These are phyloP conservation scores for Apamea anceps DNA, from an alignment of 2,888 invertebrate genomes.

Conservation along the genomic window DNA sequence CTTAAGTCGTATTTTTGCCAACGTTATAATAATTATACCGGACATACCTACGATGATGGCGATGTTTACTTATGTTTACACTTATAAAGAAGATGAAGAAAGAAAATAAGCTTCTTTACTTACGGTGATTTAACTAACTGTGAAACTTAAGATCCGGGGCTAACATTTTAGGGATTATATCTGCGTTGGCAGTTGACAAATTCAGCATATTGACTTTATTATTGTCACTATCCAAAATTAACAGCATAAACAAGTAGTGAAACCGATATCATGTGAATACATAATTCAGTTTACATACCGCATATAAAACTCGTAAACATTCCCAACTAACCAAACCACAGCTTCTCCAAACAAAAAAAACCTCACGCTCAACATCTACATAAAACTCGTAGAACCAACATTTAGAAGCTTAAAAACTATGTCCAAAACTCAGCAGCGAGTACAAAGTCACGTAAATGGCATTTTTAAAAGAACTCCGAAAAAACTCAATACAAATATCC, in stretches of 20 bases:
- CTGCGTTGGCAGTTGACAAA: neutral
- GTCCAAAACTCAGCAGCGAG: constrained; percentile 29
- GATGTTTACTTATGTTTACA: neutral
- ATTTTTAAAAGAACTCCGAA: constrained; percentile 54
- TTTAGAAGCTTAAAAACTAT: constrained; percentile 53
- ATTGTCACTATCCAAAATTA: neutral
- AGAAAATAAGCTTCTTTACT: neutral
- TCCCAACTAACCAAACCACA: neutral
- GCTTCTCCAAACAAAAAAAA: neutral
- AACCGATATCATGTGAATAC: neutral
- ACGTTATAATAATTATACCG: constrained; percentile 26
- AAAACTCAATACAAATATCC: constrained; percentile 62
- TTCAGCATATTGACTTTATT: neutral
- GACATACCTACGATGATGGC: neutral
- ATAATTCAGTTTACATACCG: neutral
- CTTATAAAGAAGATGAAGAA: neutral
- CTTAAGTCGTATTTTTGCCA: constrained; percentile 47
- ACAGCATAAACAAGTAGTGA: neutral
- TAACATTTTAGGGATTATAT: neutral
- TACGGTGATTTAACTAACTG: too few relatives aligned
- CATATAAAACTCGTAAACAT: neutral
- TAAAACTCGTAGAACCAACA: constrained; percentile 39
- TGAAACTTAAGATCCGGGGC: neutral
- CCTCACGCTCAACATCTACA: constrained; percentile 20
- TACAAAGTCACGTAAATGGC: constrained; percentile 61